Base-by-base conservation (phyloP, 1,140 invertebrate genomes). In the Leptoteleia sp. region DNA sequence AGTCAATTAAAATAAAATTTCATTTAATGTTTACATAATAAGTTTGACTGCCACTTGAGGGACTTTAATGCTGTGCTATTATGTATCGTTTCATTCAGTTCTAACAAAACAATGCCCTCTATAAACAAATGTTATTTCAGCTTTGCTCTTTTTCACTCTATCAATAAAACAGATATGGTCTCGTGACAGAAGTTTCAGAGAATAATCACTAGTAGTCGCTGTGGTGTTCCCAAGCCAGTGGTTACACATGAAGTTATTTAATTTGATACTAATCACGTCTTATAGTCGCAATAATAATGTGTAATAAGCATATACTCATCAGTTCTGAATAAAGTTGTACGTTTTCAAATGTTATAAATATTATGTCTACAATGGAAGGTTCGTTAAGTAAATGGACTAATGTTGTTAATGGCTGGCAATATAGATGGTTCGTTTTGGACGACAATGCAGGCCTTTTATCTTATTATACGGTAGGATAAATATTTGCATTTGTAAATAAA, bases 381-480 rank as follows among this genome's bases (percentile, higher is more conserved):
- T 96, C 97, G n/a, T 90, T 99, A 38, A 99, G 96, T 90, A 99
- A 99, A 93, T 99, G 98, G 98, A 99, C 98, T 62, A 99, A 99
- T 93, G 96, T 99, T 80, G 97, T 99, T 93, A 98, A 99, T 91
- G 98, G 98, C 67, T 99, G 98, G 98, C 98, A 99, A 90, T 99
- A 98, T 90, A 93, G 98, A 59, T 99, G 98, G 96, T 99, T 99
- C 91, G 98, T 99, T 72, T 90, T 99, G 76, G 98, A 99, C 90
- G 96, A 98, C 87, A 96, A 95, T 90, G 95, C 96, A 68, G 97
- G 97, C 11, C 91, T 99, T 35, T 91, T 99, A 31, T 98, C 97
- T 11, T 99, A 99, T 90, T 99, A 98, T 85, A 99, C 97, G 85
- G 98, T 99, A 91, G 93, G 95, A 68, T 43, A 57, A 64, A 31